Conservation (phyloP, 92 coral and sea anemone genomes). For the Nematostella vectensis region DNA sequence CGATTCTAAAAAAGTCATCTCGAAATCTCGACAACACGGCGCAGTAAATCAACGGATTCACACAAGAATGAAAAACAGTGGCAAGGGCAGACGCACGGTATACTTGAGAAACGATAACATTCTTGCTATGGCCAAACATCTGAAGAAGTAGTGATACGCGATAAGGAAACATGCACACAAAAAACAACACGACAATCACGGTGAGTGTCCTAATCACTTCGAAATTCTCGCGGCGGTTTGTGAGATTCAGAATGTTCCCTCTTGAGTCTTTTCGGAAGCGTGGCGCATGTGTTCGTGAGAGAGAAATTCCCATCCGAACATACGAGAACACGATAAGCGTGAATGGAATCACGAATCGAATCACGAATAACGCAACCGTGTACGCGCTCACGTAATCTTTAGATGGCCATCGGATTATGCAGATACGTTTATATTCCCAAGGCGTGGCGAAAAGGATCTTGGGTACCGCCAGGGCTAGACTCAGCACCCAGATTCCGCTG, state of each 20-base stretch:
- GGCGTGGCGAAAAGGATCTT: conserved; percentile 19
- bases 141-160: conserved; percentile 29
- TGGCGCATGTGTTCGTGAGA: conserved; percentile 24
- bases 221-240: conserved; percentile 30
- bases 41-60: conserved; percentile 47
- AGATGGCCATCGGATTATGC: conserved; percentile 21
- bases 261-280: conserved; percentile 21
- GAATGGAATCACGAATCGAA: conserved; percentile 36
- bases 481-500: conserved; percentile 13
- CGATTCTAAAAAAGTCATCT: conserved; percentile 10
- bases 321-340: conserved; percentile 19
- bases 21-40: conserved; percentile 24
- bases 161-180: conserved; percentile 45
- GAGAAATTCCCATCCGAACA: conserved; percentile 21
- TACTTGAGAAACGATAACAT: conserved; percentile 1
- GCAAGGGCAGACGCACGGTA: conserved; percentile 22
- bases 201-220: conserved; percentile 37
- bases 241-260: conserved; percentile 24
- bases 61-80: conserved; percentile 42
- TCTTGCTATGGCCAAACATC: conserved; percentile 13
- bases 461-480: conserved; percentile 22
- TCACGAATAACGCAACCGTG: conserved; percentile 18
- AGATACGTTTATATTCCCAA: not conserved
- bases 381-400: conserved; percentile 1
- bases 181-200: conserved; percentile 25